Conservation (phyloP, 2,888 invertebrate genomes). For the Lordiphosa andalusiaca region DNA sequence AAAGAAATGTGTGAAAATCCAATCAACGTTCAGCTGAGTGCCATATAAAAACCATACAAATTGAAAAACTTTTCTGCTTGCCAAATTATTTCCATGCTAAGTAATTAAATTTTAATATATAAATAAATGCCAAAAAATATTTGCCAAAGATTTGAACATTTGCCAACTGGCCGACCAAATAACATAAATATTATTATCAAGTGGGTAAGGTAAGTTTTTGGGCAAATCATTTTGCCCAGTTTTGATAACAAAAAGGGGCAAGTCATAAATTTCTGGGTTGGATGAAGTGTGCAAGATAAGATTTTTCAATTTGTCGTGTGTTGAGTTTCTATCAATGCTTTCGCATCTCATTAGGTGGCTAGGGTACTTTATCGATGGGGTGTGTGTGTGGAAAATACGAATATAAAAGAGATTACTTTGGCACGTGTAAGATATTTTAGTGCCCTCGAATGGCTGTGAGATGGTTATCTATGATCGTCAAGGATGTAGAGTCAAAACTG, state of each 20-base stretch:
- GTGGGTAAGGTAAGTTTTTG: conserved; percentile 60
- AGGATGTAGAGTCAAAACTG: too few relatives aligned
- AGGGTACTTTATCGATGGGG: too few relatives aligned
- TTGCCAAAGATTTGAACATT: conserved; percentile 38
- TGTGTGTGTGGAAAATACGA: too few relatives aligned
- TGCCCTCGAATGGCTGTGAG: too few relatives aligned
- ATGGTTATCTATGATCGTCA: too few relatives aligned
- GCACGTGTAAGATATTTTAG: too few relatives aligned
- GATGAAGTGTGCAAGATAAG: too few relatives aligned
- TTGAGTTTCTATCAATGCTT: too few relatives aligned
- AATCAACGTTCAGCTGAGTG: conserved; percentile 37
- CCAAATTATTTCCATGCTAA: conserved; percentile 13
- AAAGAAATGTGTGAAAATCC: conserved; percentile 56
- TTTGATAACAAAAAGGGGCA: background rate
- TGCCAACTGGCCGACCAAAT: conserved; percentile 47
- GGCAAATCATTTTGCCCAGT: background rate
- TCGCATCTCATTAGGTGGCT: too few relatives aligned
- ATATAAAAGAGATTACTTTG: too few relatives aligned
- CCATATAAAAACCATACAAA: conserved; percentile 23
- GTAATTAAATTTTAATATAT: conserved; percentile 36
- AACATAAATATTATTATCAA: conserved; percentile 28
- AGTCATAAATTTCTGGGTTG: too few relatives aligned
- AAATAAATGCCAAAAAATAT: conserved; percentile 23
- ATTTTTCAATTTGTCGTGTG: too few relatives aligned
- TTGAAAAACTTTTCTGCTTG: conserved; percentile 33